A percentile compares a stretch with the other conserved stretches of the same genome.
Conservation (phyloP, 1,140 invertebrate genomes). For the Polyergus mexicanus region DNA sequence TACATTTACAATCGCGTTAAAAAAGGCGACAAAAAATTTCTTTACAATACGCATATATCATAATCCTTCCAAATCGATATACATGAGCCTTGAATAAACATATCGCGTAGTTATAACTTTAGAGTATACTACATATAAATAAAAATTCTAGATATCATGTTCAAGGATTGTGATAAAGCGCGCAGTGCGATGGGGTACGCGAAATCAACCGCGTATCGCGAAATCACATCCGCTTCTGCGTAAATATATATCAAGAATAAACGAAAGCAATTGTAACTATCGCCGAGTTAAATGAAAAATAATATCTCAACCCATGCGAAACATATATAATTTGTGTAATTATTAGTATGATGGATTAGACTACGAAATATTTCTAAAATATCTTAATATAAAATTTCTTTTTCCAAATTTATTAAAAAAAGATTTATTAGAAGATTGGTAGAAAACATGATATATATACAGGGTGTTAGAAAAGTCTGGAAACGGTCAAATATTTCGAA, state of each 20-base stretch:
- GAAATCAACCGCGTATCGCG: constrained; percentile 9
- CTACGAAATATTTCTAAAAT: neutral
- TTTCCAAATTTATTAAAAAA: neutral
- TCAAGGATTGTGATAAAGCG: constrained; percentile 51
- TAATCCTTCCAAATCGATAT: neutral
- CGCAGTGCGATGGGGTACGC: neutral
- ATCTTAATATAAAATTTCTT: too few relatives aligned
- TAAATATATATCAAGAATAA: constrained; percentile 29
- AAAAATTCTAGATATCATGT: constrained; percentile 43
- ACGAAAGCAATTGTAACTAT: constrained; percentile 40
- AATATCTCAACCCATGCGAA: neutral
- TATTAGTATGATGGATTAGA: neutral
- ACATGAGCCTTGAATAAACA: neutral
- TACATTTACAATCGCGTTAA: neutral
- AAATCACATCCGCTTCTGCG: constrained; percentile 44
- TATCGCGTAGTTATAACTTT: constrained; percentile 33
- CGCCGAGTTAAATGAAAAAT: neutral
- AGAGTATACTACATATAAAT: constrained; percentile 8
- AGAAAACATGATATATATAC: neutral
- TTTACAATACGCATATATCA: neutral
- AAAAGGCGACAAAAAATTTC: neutral
- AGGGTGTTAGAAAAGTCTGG: too few relatives aligned
- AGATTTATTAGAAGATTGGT: neutral
- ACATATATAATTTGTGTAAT: constrained; percentile 5
- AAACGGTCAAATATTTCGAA: too few relatives aligned